Conservation (phyloP, 2,888 invertebrate species). For the Cepaea hortensis region DNA sequence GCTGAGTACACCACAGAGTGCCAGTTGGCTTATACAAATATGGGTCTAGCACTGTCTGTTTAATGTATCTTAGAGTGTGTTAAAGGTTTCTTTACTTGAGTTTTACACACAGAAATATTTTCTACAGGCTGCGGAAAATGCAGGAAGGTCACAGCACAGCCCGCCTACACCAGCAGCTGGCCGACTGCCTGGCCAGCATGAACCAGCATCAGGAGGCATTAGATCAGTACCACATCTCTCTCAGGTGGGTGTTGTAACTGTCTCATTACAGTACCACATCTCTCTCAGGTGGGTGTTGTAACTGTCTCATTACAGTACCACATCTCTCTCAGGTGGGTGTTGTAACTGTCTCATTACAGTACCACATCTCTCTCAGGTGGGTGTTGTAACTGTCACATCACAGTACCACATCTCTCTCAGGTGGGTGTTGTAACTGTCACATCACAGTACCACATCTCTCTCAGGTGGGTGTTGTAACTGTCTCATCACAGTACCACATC, state of each 20-base stretch:
- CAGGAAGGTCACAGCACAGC: constrained; percentile 81
- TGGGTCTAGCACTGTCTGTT: too few species aligned
- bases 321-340: constrained; percentile 80
- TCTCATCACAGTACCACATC: constrained; percentile 81
- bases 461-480: constrained; percentile 81
- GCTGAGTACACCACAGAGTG: too few species aligned
- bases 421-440: constrained; percentile 79
- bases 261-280: constrained; percentile 83
- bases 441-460: constrained; percentile 82
- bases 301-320: constrained; percentile 82
- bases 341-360: constrained; percentile 80
- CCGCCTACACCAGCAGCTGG: constrained; percentile 82
- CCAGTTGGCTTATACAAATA: too few species aligned
- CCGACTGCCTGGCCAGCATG: constrained; percentile 81
- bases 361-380: constrained; percentile 82
- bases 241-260: constrained; percentile 81
- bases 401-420: constrained; percentile 83
- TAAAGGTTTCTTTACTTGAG: too few species aligned
- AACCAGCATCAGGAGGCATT: constrained; percentile 84
- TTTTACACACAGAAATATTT: not conserved
- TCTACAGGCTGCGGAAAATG: constrained; percentile 80
- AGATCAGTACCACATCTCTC: constrained; percentile 82
- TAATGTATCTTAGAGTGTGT: too few species aligned
- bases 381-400: constrained; percentile 76
- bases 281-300: constrained; percentile 79